A percentile compares a stretch with the other conserved stretches of the same genome.
These are phyloP conservation scores for Microtus pennsylvanicus DNA, from an alignment of 2,113 vertebrate genomes.

Conservation along the genomic window DNA sequence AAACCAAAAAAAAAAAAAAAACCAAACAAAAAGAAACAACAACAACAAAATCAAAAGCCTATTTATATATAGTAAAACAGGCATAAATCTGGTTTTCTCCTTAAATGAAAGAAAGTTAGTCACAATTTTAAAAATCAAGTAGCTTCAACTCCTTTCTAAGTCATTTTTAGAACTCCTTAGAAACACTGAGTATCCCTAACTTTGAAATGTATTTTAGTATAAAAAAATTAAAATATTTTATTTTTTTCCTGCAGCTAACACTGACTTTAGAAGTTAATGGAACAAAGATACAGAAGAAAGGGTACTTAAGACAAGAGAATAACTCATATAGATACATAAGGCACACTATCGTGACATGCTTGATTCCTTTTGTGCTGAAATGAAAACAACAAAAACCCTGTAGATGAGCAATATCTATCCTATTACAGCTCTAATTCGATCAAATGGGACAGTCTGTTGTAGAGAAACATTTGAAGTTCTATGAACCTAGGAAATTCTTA, in stretches of 20 bases:
- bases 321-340: not conserved
- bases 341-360: not conserved
- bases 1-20: no score
- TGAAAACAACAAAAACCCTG: not conserved
- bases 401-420: not conserved
- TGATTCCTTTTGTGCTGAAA: not conserved
- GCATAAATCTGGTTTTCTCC: not conserved
- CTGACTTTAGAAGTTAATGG: not conserved
- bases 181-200: not conserved
- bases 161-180: not conserved
- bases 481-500: not conserved
- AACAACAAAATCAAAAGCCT: not conserved
- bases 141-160: not conserved
- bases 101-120: not conserved
- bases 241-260: not conserved
- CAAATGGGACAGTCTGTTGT: not conserved
- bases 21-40: no score
- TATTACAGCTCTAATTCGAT: not conserved
- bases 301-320: not conserved
- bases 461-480: not conserved
- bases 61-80: slow-evolving; percentile 29
- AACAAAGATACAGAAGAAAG: not conserved
- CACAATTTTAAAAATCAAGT: slow-evolving; percentile 2
- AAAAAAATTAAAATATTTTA: slow-evolving; percentile 5
- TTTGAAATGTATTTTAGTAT: not conserved